These are phyloP conservation scores for Amyelois transitella DNA, from an alignment of 1,140 invertebrate genomes.

Conservation along the genomic window DNA sequence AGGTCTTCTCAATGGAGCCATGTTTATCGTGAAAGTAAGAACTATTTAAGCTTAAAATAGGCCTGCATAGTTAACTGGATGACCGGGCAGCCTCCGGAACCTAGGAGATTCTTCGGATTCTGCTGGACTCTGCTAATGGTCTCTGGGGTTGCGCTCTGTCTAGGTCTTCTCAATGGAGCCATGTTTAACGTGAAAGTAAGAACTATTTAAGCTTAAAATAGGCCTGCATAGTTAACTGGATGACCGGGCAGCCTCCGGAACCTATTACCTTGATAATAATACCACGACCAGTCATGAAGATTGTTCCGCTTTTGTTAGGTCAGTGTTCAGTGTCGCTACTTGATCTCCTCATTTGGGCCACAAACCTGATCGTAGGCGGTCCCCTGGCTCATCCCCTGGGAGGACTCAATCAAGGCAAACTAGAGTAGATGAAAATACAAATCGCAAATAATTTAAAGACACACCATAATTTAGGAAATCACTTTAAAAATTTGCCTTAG, in stretches of 20 bases:
- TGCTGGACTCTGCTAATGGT: conserved; percentile 82
- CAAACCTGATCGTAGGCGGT: no score
- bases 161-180: conserved; percentile 89
- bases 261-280: no score
- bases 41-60: no score
- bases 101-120: conserved; percentile 81
- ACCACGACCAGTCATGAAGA: no score
- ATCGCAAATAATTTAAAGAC: no score
- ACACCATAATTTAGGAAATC: no score
- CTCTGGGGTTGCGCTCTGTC: no score
- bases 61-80: conserved; percentile 87
- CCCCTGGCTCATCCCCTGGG: no score
- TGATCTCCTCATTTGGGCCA: conserved; percentile 88
- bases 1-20: conserved; percentile 87
- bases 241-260: conserved; percentile 88
- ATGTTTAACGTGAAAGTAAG: conserved; percentile 82
- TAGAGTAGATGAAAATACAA: no score
- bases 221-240: conserved; percentile 84
- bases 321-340: conserved; percentile 85
- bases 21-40: conserved; percentile 82
- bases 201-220: no score
- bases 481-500: no score
- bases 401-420: no score
- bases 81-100: conserved; percentile 86
- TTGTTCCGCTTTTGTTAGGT: conserved; percentile 82